phyloP scores from a whole-genome alignment of 2,797 vertebrate genomes.

The Ammospiza maritima region DNA sequence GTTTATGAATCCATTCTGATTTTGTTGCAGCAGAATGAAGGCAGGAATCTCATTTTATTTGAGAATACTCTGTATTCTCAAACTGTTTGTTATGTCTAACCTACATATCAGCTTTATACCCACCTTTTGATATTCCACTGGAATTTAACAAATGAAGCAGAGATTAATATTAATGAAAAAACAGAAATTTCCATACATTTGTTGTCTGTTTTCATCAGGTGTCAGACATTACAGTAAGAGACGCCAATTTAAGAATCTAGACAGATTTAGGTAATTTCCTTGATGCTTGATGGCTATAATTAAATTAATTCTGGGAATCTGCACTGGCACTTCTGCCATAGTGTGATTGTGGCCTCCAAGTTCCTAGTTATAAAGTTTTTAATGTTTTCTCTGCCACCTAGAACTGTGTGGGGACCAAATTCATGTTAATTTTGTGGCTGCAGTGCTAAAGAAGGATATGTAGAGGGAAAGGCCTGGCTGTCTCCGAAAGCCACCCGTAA shows the following conservation, averaged over 20 bases:
- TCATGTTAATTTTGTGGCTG: constrained; percentile 43
- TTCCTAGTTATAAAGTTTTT: constrained; percentile 37
- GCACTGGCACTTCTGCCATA: not conserved
- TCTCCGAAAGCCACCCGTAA: not conserved
- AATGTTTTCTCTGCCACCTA: constrained; percentile 20
- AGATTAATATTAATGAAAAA: constrained; percentile 43
- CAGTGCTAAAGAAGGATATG: not conserved
- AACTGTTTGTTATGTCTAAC: not conserved
- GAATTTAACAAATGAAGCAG: constrained; percentile 34
- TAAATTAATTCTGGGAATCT: constrained; percentile 63
- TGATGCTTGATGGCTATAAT: constrained; percentile 40
- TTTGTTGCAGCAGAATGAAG: not conserved
- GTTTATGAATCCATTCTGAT: not conserved
- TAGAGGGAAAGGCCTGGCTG: constrained; percentile 1
- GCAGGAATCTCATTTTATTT: not conserved
- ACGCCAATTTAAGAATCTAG: constrained; percentile 41
- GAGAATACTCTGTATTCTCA: not conserved
- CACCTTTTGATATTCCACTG: constrained; percentile 28
- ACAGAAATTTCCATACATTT: constrained; percentile 59
- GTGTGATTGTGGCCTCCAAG: not conserved
- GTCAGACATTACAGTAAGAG: constrained; percentile 41
- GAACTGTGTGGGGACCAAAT: constrained; percentile 15
- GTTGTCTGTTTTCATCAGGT: constrained; percentile 46
- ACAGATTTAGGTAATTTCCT: constrained; percentile 60
- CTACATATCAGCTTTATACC: not conserved